Evolutionary conservation across 1,140 invertebrate species (phyloP), one percentile per base, ranked within the genome.

Genomic region (Tenebrio molitor): DNA sequence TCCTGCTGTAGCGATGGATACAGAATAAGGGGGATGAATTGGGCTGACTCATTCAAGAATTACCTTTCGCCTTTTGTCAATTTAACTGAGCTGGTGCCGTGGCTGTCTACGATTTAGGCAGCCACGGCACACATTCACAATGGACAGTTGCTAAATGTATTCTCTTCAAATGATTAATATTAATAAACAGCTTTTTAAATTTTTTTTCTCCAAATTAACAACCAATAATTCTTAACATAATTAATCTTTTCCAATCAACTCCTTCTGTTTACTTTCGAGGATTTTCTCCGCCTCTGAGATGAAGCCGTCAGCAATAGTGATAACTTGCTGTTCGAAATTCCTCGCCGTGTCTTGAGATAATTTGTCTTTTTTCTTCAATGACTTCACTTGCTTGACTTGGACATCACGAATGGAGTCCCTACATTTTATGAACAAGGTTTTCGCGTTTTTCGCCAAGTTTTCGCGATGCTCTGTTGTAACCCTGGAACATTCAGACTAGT

Each of bases 391-490:
- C 74, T 91, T 89, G 80, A 91, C 94, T 81, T 96, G 92, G 2
- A 93, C 84, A 73, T 93, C 89, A 83, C 91, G 91, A n/a, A 97
- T 85, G 1, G 85, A 81, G 81, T 95, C 92, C 77, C 91, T 90
- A 71, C 91, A 92, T 83, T 94, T 95, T 1, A 92, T 88, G 77
- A 91, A 95, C 34, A 96, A 78, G 0, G 85, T 81, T 84, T 97
- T 97, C 0, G 95, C 95, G 86, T 91, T 94, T 85, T 96, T 97
- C 0, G 92, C 89, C 41, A 98, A 85, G 42, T 86, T 87, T 85
- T 97, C 95, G 78, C 96, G 86, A 81, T 97, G 92, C 84, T 98
- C 96, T 80, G 92, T 94, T 2, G 96, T 97, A 0, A 98, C 91
- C 84, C 91, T 93, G 76, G 25, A 29, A 4, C 25, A 29, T 70